Evolutionary conservation across 2,113 vertebrate species (phyloP).

Genomic region (Protobothrops flavoviridis): DNA sequence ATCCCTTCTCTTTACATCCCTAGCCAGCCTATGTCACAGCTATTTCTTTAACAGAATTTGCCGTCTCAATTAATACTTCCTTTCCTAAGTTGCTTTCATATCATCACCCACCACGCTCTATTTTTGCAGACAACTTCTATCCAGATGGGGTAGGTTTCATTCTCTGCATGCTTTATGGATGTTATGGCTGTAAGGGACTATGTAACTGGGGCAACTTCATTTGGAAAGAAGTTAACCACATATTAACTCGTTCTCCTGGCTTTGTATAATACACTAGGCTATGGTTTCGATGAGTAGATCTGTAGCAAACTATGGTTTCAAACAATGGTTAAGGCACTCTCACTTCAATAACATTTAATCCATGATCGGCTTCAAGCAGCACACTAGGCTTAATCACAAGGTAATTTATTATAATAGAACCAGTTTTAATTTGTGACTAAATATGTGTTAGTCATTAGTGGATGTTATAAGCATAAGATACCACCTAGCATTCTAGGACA

Average conservation of each 20-base stretch:
- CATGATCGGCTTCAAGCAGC: background rate
- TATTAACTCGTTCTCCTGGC: background rate
- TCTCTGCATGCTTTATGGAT: background rate
- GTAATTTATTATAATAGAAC: background rate
- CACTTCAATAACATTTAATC: background rate
- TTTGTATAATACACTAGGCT: background rate
- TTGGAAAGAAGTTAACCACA: background rate
- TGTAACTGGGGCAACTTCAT: background rate
- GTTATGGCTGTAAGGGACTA: background rate
- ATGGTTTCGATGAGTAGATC: background rate
- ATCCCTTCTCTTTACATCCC: background rate
- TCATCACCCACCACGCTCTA: background rate
- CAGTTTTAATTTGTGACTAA: background rate
- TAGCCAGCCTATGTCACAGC: background rate
- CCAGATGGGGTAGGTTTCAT: background rate
- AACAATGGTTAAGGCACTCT: background rate
- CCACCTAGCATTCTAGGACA: background rate
- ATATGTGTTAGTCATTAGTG: background rate
- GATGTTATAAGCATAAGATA: background rate
- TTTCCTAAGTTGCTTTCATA: background rate
- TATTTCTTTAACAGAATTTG: background rate
- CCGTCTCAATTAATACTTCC: background rate
- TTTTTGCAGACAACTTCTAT: background rate
- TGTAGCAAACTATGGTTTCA: background rate
- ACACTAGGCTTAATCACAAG: background rate